Evolutionary conservation across 2,113 vertebrate species (phyloP).

Genomic region (Odontesthes bonariensis): DNA sequence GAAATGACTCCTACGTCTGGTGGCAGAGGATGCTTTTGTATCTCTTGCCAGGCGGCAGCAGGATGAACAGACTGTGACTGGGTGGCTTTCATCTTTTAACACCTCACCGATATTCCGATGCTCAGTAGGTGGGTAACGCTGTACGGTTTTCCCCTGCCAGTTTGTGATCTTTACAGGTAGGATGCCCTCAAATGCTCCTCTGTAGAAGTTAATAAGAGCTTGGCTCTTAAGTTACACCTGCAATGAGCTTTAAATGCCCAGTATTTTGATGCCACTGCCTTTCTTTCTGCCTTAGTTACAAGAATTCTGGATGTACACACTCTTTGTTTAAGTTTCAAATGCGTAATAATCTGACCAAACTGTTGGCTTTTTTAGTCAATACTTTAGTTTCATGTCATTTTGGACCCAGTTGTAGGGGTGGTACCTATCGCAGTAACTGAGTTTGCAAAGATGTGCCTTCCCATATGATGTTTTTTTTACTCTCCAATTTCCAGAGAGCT

Average conservation of each 20-base stretch:
- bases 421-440: no score
- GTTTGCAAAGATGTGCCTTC: background rate
- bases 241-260: background rate
- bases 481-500: background rate
- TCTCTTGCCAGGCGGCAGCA: background rate
- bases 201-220: background rate
- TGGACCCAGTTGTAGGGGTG: background rate
- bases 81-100: background rate
- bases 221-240: background rate
- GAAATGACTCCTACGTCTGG: background rate
- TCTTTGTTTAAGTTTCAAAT: conserved; percentile 8
- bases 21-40: background rate
- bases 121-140: background rate
- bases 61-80: background rate
- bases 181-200: background rate
- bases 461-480: no score
- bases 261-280: background rate
- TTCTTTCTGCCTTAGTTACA: background rate
- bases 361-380: background rate
- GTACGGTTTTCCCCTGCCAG: background rate
- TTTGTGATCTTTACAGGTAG: background rate
- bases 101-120: background rate
- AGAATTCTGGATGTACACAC: background rate
- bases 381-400: background rate
- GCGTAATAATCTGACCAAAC: background rate